Base-by-base conservation (phyloP, 2,113 vertebrate species). In the Lycocorax pyrrhopterus region DNA sequence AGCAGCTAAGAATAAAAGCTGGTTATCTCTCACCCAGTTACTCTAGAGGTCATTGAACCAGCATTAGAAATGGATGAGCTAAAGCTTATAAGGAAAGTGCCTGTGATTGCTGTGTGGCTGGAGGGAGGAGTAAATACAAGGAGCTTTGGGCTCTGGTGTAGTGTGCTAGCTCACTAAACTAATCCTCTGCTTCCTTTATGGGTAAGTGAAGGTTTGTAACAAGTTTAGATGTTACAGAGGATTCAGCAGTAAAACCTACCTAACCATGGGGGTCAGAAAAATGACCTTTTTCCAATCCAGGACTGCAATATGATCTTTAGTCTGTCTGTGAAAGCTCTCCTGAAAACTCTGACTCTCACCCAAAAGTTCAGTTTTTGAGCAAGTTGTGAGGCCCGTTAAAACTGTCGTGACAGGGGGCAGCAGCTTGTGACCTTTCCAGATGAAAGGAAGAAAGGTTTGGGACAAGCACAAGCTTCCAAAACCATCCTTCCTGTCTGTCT, bases 1-100 rank as follows among this genome's bases (percentile, higher is more conserved):
- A 93, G 47, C 52, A 84, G 89, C 47, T 64, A 72, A 76, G 73
- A 92, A 93, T 86, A 93, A 94, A 95, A 95, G 84, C 84, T 94
- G 73, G 80, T 90, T 94, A 81, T 94, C 84, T 92, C 76, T 94
- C 80, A 68, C n/a, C 17, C 32, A 30, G 58, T 81, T 94, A 56
- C 58, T 77, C 64, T 27, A 62, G 86, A 90, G 86, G 85, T 93
- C 86, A 58, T 39, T 72, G 83, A 95, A 91, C 69, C 41, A 56
- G 77, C 69, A 75, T 95, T 51, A 87, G 83, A 92, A 92, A 94
- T 26, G 59, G 82, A 87, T 89, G 66, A 93, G 73, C 64, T 87
- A 56, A 92, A 72, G 69, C 88, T 86, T 44, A 16, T 60, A 76
- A 89, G 56, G 32, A 63, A 92, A 94, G 41, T 53, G 49, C 47